These are phyloP conservation scores for Huso huso DNA, from an alignment of 2,797 vertebrate genomes.

Conservation along the genomic window DNA sequence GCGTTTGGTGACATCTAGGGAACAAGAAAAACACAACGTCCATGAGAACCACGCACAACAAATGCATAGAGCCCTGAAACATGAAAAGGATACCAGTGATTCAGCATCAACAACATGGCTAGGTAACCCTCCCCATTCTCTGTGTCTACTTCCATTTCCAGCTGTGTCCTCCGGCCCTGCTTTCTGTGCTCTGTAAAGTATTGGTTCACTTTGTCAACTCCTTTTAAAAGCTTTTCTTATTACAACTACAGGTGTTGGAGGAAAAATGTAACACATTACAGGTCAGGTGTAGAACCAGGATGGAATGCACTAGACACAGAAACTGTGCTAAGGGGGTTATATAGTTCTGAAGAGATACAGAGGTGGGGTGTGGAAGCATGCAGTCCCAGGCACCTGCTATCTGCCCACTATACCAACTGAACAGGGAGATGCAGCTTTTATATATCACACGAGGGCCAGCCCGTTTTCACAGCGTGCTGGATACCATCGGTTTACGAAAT, in stretches of 20 bases:
- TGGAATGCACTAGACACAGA: no score
- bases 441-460: background rate
- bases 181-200: background rate
- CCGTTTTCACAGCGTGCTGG: background rate
- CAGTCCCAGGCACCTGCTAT: no score
- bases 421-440: background rate
- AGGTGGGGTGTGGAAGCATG: no score
- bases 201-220: background rate
- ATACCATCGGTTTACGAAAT: no score
- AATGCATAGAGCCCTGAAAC: background rate
- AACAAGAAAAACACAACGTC: slow-evolving; percentile 18
- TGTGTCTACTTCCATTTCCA: background rate
- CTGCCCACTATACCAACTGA: background rate
- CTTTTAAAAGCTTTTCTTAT: no score
- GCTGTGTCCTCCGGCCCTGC: background rate
- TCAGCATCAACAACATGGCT: background rate
- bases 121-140: no score
- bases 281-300: no score
- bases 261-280: no score
- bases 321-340: no score
- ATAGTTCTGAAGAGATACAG: no score
- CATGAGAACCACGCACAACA: background rate
- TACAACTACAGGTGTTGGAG: no score
- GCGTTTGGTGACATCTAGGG: slow-evolving; percentile 55
- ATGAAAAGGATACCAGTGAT: background rate